Base-by-base conservation (phyloP, 2,888 invertebrate genomes). In the Drosophila tripunctata region DNA sequence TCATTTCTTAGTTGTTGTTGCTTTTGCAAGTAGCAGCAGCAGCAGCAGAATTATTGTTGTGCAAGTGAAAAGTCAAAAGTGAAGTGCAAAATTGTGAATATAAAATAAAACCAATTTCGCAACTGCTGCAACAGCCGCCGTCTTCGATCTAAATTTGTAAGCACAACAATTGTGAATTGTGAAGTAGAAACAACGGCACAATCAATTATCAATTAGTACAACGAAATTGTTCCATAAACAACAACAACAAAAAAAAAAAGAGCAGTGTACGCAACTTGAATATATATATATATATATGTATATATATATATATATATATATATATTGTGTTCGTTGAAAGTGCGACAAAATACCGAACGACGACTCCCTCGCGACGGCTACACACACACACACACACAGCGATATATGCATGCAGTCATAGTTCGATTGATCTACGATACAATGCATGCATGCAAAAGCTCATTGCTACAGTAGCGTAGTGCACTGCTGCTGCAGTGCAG, bases 91-190 rank as follows among this genome's bases (percentile, higher is more conserved):
- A 64, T 54, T 44, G 47, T 48, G 47, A 56, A 30, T 14, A 56
- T 31, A 43, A 50, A 55, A 36, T 38, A 67, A 75, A 50, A 40
- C 58, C 48, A 58, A 62, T 50, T 61, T 54, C 45, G 45, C 36
- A 27, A 30, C 38, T 33, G 66, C 55, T 40, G 40, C n/a, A n/a
- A n/a, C n/a, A n/a, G n/a, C 27, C 10, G 27, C 40, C 55, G 41
- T 52, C 51, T 38, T 2, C 56, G 56, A 43, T 44, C 61, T 36
- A 40, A 31, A 30, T 45, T n/a, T 48, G 82, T 74, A 76, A 76
- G 68, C 73, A 15, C 33, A 54, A 15, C 33, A 54, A 72, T 51
- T 54, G 65, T 58, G 57, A 50, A 71, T 48, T 22, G 58, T 63
- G 15, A 48, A 67, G 44, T 62, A 43, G 41, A 43, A 64, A 61